These are phyloP conservation scores for Saccopteryx bilineata DNA, from an alignment of 2,113 vertebrate species.

Conservation along the genomic window DNA sequence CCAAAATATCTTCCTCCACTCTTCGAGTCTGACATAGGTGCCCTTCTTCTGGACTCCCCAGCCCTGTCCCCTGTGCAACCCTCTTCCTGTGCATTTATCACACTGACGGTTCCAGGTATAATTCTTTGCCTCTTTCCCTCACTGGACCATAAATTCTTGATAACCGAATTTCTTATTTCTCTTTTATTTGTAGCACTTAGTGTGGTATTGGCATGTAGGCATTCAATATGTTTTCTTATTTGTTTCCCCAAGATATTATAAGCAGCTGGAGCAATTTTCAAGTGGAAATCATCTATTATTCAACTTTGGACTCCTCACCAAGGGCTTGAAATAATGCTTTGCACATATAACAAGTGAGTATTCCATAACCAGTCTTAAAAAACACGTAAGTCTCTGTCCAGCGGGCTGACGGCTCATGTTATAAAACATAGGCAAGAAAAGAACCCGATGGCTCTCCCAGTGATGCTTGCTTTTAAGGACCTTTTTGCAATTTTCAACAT, in stretches of 20 bases:
- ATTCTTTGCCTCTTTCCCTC: background rate
- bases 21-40: background rate
- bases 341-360: background rate
- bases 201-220: background rate
- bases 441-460: background rate
- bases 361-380: background rate
- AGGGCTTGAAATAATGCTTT: background rate
- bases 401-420: background rate
- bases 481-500: constrained; percentile 43
- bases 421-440: constrained; percentile 50
- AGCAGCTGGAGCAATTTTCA: background rate
- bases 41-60: background rate
- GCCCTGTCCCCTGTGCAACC: background rate
- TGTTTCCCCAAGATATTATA: background rate
- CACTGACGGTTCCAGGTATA: background rate
- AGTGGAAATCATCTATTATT: background rate
- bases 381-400: background rate
- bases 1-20: background rate
- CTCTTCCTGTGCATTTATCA: background rate
- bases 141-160: background rate
- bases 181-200: constrained; percentile 12
- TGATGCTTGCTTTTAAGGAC: background rate
- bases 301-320: background rate
- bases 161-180: background rate
- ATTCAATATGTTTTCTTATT: background rate